phyloP scores from a whole-genome alignment of 2,797 vertebrate genomes.

The Austrolebias charrua region DNA sequence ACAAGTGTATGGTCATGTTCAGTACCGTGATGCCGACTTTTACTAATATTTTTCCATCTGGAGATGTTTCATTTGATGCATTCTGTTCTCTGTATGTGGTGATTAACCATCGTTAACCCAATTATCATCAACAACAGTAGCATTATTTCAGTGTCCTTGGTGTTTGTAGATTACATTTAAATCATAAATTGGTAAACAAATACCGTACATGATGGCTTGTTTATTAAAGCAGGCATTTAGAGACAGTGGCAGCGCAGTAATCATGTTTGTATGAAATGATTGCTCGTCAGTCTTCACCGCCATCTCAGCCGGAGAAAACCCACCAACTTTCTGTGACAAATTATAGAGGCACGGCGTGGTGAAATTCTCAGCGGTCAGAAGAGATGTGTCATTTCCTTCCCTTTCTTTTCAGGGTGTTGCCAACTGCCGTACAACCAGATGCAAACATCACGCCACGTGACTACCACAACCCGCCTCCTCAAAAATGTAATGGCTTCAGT shows the following conservation, averaged over 20 bases:
- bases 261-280: conserved; percentile 15
- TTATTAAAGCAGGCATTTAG: conserved; percentile 8
- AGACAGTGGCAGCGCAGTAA: conserved; percentile 9
- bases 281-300: conserved; percentile 42
- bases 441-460: conserved; percentile 53
- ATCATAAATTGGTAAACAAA: conserved; percentile 2
- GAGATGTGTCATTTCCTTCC: conserved; percentile 64
- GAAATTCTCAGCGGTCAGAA: conserved; percentile 60
- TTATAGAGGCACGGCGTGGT: conserved; percentile 25
- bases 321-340: conserved; percentile 22
- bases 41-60: too few relatives aligned
- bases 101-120: too few relatives aligned
- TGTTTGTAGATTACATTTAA: not conserved
- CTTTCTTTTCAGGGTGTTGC: conserved; percentile 25
- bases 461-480: conserved; percentile 14
- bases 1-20: too few relatives aligned
- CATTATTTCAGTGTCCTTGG: not conserved
- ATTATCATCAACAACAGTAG: too few relatives aligned
- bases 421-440: conserved; percentile 43
- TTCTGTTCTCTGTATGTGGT: too few relatives aligned
- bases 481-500: conserved; percentile 44
- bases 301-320: conserved; percentile 2
- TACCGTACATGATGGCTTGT: not conserved
- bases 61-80: too few relatives aligned
- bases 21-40: too few relatives aligned